Evolutionary conservation across 1,140 invertebrate species (phyloP), one percentile per base, ranked within the genome.

Genomic region (Euwallacea similis): DNA sequence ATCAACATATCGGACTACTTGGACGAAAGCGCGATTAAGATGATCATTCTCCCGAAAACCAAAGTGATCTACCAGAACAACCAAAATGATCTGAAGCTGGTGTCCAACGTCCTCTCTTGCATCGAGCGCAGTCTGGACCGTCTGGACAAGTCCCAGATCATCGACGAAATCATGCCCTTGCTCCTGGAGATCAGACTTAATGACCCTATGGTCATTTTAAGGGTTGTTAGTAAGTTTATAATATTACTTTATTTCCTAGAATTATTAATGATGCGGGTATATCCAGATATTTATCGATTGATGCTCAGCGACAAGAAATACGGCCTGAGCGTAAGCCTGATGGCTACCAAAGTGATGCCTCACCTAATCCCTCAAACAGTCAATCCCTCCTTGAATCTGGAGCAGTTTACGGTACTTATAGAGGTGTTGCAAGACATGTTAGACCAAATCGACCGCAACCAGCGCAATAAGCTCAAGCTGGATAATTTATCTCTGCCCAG

Each of bases 371-470:
- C 97, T 33, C 94, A 97, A 78, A 94, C 95, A 2, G 91, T 98
- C 50, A 97, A 96, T 82, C 92, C 95, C 0, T 88, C 88, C 42
- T 84, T 98, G 54, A 95, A 91, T 82, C 84, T 97, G 75, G 95
- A 98, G 67, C 94, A 98, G 81, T 98, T 97, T 82, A 90, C 88
- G 44, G 86, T 87, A 66, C 85, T 97, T 6, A 88, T 97, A 74
- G 92, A 95, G 84, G 92, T 96, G 7, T 84, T 97, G n/a, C 91
- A 96, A 76, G 93, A 96, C 75, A 97, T 97, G 95, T 82, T 97
- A 64, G 92, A 94, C 73, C 91, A 92, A 75, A 95, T 98, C 66
- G 95, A 97, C 82, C 89, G 91, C 83, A 90, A 92, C 77, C 93
- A 95, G 80, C 86, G 91, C 15, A 93, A 92, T 79, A 93, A 93